These are phyloP conservation scores for Drosophila triauraria DNA, from an alignment of 1,140 invertebrate species.

Conservation along the genomic window DNA sequence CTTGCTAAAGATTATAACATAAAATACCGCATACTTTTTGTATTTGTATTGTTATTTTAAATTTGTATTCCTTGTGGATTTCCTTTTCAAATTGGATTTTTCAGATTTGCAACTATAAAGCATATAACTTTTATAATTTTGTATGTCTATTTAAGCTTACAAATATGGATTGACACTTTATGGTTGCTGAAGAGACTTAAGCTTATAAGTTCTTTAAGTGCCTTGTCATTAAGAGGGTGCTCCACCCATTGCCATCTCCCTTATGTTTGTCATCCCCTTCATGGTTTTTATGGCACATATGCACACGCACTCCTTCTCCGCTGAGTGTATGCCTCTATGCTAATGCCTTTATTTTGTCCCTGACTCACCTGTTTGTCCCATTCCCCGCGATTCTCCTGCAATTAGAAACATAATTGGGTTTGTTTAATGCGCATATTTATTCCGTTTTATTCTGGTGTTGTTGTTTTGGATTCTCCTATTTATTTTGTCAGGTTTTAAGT, in stretches of 20 bases:
- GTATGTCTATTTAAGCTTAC: too few species aligned
- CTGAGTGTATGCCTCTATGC: too few species aligned
- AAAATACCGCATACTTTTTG: too few species aligned
- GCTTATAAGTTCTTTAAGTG: constrained; percentile 4
- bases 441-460: constrained; percentile 9
- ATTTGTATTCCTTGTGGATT: too few species aligned
- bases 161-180: too few species aligned
- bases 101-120: too few species aligned
- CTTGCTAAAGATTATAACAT: too few species aligned
- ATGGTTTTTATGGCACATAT: not conserved
- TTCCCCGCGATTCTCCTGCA: not conserved
- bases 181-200: not conserved
- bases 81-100: too few species aligned
- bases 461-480: constrained; percentile 37
- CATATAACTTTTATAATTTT: too few species aligned
- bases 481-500: constrained; percentile 67
- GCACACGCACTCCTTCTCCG: too few species aligned
- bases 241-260: not conserved
- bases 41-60: too few species aligned
- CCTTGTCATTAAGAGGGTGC: not conserved
- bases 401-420: constrained; percentile 43
- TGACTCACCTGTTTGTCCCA: too few species aligned
- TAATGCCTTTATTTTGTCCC: constrained; percentile 59
- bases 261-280: not conserved
- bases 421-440: constrained; percentile 73